Evolutionary conservation across 2,888 invertebrate species (phyloP).

Genomic region (Lepidonotus clava): DNA sequence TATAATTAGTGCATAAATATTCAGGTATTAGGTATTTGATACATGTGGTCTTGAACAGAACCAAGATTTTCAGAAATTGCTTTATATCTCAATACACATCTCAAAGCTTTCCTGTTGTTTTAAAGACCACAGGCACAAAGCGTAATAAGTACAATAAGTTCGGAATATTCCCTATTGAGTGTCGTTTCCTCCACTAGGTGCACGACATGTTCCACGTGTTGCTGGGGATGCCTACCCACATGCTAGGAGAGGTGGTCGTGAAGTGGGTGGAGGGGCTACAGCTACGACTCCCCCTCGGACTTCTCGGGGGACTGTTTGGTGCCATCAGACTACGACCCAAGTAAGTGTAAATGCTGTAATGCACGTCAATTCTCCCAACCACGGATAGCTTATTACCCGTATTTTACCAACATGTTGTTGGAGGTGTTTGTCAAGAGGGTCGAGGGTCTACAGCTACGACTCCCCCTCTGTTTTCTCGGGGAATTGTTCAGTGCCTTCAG

Average conservation of each 20-base stretch:
- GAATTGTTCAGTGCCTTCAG: slow-evolving; percentile 95
- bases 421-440: slow-evolving; percentile 98
- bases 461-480: slow-evolving; percentile 97
- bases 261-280: slow-evolving; percentile 99
- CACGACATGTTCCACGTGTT: slow-evolving; percentile 96
- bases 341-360: slow-evolving; percentile 81
- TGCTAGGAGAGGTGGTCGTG: slow-evolving; percentile 89
- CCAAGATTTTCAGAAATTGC: too few relatives aligned
- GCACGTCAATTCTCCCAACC: too few relatives aligned
- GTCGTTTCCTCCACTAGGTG: slow-evolving; percentile 81
- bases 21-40: too few relatives aligned
- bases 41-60: too few relatives aligned
- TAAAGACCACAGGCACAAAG: too few relatives aligned
- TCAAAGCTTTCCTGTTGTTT: too few relatives aligned
- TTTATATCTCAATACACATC: too few relatives aligned
- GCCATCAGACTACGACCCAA: slow-evolving; percentile 90
- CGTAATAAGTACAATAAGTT: too few relatives aligned
- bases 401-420: slow-evolving; percentile 81
- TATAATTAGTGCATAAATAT: too few relatives aligned
- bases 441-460: slow-evolving; percentile 95
- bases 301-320: slow-evolving; percentile 95
- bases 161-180: too few relatives aligned
- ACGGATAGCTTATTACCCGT: too few relatives aligned
- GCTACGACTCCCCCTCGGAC: slow-evolving; percentile 96
- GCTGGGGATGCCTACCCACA: slow-evolving; percentile 89